A percentile compares a stretch with the other conserved stretches of the same genome.
phyloP scores from a whole-genome alignment of 2,888 invertebrate species.

The Epinotia ramella region DNA sequence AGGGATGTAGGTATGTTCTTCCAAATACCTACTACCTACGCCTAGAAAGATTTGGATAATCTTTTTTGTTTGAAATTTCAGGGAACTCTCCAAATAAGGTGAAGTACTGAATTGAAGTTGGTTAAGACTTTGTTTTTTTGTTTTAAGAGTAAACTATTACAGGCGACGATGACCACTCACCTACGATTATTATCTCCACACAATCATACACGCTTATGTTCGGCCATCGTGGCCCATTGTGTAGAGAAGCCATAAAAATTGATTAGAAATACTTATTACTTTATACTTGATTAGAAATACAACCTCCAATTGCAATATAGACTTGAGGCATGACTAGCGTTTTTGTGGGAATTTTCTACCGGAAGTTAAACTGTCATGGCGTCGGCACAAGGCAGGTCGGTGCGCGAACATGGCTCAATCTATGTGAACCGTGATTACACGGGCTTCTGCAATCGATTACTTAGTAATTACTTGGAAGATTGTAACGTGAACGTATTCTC shows the following conservation, averaged over 20 bases:
- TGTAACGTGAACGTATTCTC: neutral
- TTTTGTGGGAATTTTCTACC: slow-evolving; percentile 33
- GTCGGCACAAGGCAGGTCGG: slow-evolving; percentile 26
- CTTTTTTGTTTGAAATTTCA: too few relatives aligned
- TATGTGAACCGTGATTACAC: slow-evolving; percentile 23
- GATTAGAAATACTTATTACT: neutral
- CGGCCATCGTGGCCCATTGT: too few relatives aligned
- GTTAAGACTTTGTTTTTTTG: too few relatives aligned
- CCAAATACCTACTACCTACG: too few relatives aligned
- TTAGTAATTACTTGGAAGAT: slow-evolving; percentile 7
- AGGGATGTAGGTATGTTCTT: too few relatives aligned
- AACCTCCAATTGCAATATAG: neutral
- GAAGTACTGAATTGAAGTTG: too few relatives aligned
- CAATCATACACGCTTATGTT: too few relatives aligned
- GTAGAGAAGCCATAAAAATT: neutral
- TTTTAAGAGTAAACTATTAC: too few relatives aligned
- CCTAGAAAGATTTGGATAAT: too few relatives aligned
- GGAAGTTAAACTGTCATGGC: slow-evolving; percentile 37
- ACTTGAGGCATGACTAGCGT: slow-evolving; percentile 1
- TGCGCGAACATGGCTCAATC: slow-evolving; percentile 28
- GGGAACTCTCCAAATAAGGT: too few relatives aligned
- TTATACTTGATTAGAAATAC: neutral
- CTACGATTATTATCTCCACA: too few relatives aligned
- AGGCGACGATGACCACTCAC: too few relatives aligned
- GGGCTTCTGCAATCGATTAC: slow-evolving; percentile 11